Evolutionary conservation across 2,113 vertebrate genomes (phyloP).

Genomic region (Verasper variegatus): DNA sequence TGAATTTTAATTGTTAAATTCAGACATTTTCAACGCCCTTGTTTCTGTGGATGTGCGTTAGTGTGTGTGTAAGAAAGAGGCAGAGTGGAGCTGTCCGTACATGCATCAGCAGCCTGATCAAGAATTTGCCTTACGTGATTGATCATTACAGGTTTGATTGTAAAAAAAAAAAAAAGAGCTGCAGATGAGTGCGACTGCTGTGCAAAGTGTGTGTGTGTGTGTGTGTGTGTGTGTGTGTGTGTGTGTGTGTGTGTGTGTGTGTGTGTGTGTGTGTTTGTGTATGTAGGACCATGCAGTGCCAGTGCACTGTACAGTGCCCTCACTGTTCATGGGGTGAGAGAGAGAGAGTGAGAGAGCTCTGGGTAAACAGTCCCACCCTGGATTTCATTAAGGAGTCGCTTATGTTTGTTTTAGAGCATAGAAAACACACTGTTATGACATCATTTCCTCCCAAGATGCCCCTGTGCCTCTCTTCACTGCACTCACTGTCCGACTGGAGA

Average conservation of each 20-base stretch:
- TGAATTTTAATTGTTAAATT: too few species aligned
- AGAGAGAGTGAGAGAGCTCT: slow-evolving; percentile 39
- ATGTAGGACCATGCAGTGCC: slow-evolving; percentile 40
- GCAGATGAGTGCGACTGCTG: slow-evolving; percentile 24
- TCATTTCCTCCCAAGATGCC: slow-evolving; percentile 55
- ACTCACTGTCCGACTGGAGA: slow-evolving; percentile 33
- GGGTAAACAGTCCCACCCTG: slow-evolving; percentile 77
- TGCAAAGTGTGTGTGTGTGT: not conserved
- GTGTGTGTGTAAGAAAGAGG: not conserved
- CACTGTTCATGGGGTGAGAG: slow-evolving; percentile 61
- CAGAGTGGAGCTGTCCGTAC: not conserved
- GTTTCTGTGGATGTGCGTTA: not conserved
- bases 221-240: not conserved
- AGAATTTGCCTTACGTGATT: not conserved
- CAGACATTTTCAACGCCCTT: too few species aligned
- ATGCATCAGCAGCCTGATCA: not conserved
- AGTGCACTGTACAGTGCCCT: slow-evolving; percentile 58
- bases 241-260: slow-evolving; percentile 7
- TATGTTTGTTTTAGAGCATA: slow-evolving; percentile 61
- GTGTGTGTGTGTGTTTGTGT: slow-evolving; percentile 8
- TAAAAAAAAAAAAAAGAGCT: slow-evolving; percentile 1
- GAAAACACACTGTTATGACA: slow-evolving; percentile 47
- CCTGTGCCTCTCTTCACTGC: slow-evolving; percentile 30
- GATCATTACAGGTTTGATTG: not conserved
- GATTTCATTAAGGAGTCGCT: slow-evolving; percentile 73